phyloP scores from a whole-genome alignment of 2,113 vertebrate genomes.

The Meriones unguiculatus region DNA sequence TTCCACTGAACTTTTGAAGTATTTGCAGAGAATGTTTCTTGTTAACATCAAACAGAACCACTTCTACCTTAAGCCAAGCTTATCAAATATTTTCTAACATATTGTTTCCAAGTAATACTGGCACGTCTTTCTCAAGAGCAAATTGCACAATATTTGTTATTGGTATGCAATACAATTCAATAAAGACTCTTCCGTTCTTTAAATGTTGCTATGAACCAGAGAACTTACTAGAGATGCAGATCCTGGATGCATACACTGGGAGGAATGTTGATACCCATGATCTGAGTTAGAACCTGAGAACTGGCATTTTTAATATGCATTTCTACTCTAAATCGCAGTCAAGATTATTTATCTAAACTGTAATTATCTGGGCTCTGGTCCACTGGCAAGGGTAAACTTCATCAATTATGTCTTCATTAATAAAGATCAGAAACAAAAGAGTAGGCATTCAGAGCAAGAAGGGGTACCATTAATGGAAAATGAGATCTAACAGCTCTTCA shows the following conservation, averaged over 20 bases:
- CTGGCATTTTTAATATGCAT: not conserved
- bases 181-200: not conserved
- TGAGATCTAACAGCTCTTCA: not conserved
- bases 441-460: not conserved
- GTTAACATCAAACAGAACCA: slow-evolving; percentile 71
- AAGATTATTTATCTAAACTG: slow-evolving; percentile 24
- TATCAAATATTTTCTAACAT: slow-evolving; percentile 65
- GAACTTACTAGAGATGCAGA: not conserved
- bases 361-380: slow-evolving; percentile 28
- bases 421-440: not conserved
- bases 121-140: not conserved
- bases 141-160: slow-evolving; percentile 18
- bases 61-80: slow-evolving; percentile 68
- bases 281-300: not conserved
- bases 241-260: rapidly evolving
- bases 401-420: slow-evolving; percentile 58
- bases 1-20: slow-evolving; percentile 71
- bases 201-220: not conserved
- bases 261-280: not conserved
- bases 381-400: slow-evolving; percentile 28
- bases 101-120: slow-evolving; percentile 48
- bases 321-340: not conserved
- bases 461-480: not conserved
- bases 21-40: slow-evolving; percentile 68
- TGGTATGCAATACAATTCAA: slow-evolving; percentile 16